Evolutionary conservation across 2,113 vertebrate species (phyloP), one percentile per base, ranked within the genome.

Genomic region (Spilogale gracilis): DNA sequence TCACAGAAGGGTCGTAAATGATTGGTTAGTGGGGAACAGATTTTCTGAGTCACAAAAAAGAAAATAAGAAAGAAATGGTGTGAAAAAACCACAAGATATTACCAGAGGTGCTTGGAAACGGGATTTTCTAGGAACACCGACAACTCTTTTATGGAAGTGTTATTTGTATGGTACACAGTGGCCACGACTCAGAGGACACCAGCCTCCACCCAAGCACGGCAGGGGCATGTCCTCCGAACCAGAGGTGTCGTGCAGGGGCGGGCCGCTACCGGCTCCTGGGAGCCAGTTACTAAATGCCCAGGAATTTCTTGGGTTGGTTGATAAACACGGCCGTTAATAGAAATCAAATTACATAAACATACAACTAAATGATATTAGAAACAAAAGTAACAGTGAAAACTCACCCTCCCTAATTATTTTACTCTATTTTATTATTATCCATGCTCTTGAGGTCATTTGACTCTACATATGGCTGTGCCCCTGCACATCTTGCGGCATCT

Each of bases 61-160:
- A 25, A 80, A 81, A 43, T 6, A 45, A 56, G 10, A 48, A 85
- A 13, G 32, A 93, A 32, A 18, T 21, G 25, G 80, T 12, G 6
- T 60, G 65, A 78, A 71, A 71, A 52, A 60, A 13, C 43, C 50
- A 20, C 43, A 38, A 27, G n/a, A 4, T 1, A 12, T 50, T 12
- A 6, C 58, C 14, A 0, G 18, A n/a, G 65, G 38, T 45, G 30
- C 56, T 43, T 21, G 27, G n/a, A 58, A 61, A 58, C 0, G 5
- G 54, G 50, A 32, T 56, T 71, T 56, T 71, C 52, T n/a, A 21
- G 74, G 56, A 32, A 56, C 6, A 1, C 3, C 0, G 25, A 30
- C 0, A 9, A 48, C 8, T 56, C 45, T 45, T 6, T n/a, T 2
- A 13, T 0, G n/a, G 48, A 54, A 16, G 9, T 3, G 48, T 18